These are phyloP conservation scores for Calliphora vomitoria DNA, from an alignment of 2,888 invertebrate species.

Conservation along the genomic window DNA sequence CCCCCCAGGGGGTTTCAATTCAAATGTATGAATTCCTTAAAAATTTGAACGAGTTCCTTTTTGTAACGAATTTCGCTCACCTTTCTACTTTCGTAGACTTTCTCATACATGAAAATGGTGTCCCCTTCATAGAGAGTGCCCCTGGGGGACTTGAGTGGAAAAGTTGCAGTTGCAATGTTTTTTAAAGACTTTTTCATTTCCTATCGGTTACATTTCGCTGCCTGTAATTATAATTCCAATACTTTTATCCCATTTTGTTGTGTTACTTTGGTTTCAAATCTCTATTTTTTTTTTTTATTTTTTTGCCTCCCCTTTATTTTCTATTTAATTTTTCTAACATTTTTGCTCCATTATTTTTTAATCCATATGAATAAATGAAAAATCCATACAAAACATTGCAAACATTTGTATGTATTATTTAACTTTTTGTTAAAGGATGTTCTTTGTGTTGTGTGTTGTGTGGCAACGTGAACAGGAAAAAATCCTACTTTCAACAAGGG, in stretches of 20 bases:
- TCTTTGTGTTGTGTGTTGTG: neutral
- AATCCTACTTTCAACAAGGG: neutral
- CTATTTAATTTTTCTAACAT: constrained; percentile 19
- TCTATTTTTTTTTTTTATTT: neutral
- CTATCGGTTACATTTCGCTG: neutral
- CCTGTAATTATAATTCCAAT: neutral
- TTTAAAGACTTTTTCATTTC: no score
- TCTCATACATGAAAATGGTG: no score
- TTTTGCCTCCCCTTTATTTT: constrained; percentile 1
- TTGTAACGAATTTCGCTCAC: no score
- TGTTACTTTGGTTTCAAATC: constrained; percentile 26
- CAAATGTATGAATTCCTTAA: no score
- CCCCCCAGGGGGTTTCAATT: no score
- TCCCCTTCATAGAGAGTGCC: no score
- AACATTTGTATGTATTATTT: constrained; percentile 27
- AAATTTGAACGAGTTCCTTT: no score
- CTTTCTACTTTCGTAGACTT: no score
- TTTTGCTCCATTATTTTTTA: constrained; percentile 52
- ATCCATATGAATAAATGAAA: constrained; percentile 17
- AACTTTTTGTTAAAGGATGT: neutral
- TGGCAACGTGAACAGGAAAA: neutral
- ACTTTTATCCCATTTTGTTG: constrained; percentile 4
- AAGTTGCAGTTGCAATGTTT: no score
- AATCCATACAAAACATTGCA: constrained; percentile 6
- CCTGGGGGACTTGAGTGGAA: no score